Evolutionary conservation across 2,113 vertebrate species (phyloP).

Genomic region (Sisor rabdophorus): DNA sequence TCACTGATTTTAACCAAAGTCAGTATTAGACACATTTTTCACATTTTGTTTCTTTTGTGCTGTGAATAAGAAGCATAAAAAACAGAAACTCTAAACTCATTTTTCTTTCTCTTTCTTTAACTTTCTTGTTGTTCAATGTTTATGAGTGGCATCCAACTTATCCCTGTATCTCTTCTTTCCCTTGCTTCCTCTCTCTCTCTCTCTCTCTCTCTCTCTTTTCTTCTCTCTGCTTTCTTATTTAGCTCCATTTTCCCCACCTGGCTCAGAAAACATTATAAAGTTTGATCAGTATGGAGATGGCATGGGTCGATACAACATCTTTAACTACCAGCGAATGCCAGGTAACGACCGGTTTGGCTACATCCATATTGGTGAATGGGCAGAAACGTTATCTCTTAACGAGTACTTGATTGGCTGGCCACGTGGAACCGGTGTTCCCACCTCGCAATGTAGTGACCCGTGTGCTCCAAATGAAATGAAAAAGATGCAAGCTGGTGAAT

Average conservation of each 20-base stretch:
- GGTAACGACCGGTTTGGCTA: slow-evolving; percentile 80
- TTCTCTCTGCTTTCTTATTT: slow-evolving; percentile 23
- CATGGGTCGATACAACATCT: slow-evolving; percentile 92
- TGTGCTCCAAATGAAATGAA: slow-evolving; percentile 97
- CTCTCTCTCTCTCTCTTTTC: slow-evolving; percentile 39
- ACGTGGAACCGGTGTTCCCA: slow-evolving; percentile 75
- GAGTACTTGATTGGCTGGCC: slow-evolving; percentile 89
- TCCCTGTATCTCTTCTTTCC: background rate
- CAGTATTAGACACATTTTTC: background rate
- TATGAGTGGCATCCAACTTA: background rate
- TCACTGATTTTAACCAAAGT: slow-evolving; percentile 34
- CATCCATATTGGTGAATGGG: slow-evolving; percentile 91
- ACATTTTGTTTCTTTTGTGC: slow-evolving; percentile 37
- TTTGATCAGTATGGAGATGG: slow-evolving; percentile 93
- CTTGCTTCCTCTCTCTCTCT: slow-evolving; percentile 34
- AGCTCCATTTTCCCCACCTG: slow-evolving; percentile 88
- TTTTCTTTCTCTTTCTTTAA: slow-evolving; percentile 24
- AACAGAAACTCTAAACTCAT: slow-evolving; percentile 51
- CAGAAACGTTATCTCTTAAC: slow-evolving; percentile 83
- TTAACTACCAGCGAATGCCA: slow-evolving; percentile 84
- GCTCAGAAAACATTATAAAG: slow-evolving; percentile 85
- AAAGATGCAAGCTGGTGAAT: slow-evolving; percentile 97
- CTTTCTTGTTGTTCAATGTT: slow-evolving; percentile 34
- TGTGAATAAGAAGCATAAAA: slow-evolving; percentile 49
- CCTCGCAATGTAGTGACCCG: slow-evolving; percentile 95